These are phyloP conservation scores for Callocephalon fimbriatum DNA, from an alignment of 2,113 vertebrate species.

Conservation along the genomic window DNA sequence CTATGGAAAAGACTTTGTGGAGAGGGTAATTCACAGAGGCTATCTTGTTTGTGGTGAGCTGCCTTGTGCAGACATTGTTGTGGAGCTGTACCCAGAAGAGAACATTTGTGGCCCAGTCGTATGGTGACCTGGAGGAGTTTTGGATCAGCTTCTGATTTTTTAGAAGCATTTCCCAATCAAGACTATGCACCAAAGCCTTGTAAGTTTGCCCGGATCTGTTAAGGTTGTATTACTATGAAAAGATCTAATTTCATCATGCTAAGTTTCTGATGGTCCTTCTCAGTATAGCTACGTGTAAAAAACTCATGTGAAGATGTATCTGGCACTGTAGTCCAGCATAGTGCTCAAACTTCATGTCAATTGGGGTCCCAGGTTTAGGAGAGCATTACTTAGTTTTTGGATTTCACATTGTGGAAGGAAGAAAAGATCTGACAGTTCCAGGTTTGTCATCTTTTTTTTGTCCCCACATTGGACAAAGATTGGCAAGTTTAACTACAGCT, in stretches of 20 bases:
- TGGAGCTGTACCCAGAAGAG: neutral
- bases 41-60: neutral
- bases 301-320: neutral
- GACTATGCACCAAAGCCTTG: neutral
- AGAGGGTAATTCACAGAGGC: too few species aligned
- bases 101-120: neutral
- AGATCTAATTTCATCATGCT: neutral
- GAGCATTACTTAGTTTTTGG: neutral
- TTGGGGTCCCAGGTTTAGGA: too few species aligned
- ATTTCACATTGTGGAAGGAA: neutral
- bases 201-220: neutral
- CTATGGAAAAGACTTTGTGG: neutral
- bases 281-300: neutral
- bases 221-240: neutral
- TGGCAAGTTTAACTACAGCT: neutral
- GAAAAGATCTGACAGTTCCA: neutral
- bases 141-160: neutral
- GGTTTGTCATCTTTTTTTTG: neutral
- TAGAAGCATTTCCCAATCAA: neutral
- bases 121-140: neutral
- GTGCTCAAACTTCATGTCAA: accelerated
- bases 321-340: neutral
- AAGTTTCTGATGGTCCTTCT: neutral
- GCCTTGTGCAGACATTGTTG: neutral
- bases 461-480: neutral